A percentile compares a stretch with the other conserved stretches of the same genome.
These are phyloP conservation scores for Camponotus vicinus DNA, from an alignment of 1,140 invertebrate species.

Conservation along the genomic window DNA sequence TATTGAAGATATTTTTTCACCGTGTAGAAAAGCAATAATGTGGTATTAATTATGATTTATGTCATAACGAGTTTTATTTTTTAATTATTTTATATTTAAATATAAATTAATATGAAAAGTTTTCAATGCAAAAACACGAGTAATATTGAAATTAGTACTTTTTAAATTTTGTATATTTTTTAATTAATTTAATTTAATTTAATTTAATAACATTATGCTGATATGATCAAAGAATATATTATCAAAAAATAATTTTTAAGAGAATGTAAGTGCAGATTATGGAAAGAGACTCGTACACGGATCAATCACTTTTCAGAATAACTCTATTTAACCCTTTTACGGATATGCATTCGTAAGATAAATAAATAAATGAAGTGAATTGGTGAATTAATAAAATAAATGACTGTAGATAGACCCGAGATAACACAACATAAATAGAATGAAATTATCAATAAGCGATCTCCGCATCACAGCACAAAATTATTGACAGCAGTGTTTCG, in stretches of 20 bases:
- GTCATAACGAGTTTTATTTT: slow-evolving; percentile 11
- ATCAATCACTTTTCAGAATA: no score
- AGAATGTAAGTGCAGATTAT: not conserved
- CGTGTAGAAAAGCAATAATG: not conserved
- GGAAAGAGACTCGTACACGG: no score
- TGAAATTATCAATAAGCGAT: no score
- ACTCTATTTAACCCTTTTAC: no score
- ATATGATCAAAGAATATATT: not conserved
- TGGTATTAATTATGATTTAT: not conserved
- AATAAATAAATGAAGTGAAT: no score
- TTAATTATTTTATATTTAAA: not conserved
- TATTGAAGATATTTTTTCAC: not conserved
- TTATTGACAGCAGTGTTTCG: no score
- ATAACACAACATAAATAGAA: no score
- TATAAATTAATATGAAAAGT: not conserved
- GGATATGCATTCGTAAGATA: no score
- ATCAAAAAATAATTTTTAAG: slow-evolving; percentile 3
- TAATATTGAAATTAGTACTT: slow-evolving; percentile 5
- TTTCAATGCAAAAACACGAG: not conserved
- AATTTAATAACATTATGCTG: not conserved
- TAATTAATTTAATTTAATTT: no score
- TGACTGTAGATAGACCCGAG: no score
- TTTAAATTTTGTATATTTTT: not conserved
- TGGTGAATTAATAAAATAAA: no score
- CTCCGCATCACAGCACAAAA: no score